These are phyloP conservation scores for Gallinago jamesoni DNA, from an alignment of 2,113 vertebrate genomes.

Conservation along the genomic window DNA sequence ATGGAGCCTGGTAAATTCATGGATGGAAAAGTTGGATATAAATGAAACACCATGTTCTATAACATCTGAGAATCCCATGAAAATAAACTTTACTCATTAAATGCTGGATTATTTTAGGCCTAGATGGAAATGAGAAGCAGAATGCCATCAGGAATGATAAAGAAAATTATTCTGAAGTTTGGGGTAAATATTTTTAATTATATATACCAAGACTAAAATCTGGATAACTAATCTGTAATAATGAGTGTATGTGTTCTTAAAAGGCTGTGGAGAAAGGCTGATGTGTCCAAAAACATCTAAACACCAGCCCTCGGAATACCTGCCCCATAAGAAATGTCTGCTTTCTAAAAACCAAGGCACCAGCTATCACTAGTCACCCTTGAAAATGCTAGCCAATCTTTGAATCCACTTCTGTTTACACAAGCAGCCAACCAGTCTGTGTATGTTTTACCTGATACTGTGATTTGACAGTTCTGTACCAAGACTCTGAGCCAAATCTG, in stretches of 20 bases:
- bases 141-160: not conserved
- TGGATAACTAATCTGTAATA: not conserved
- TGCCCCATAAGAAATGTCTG: not conserved
- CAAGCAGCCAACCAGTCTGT: not conserved
- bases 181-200: not conserved
- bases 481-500: not conserved
- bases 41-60: not conserved
- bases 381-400: not conserved
- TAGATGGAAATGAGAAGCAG: not conserved
- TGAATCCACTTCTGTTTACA: not conserved
- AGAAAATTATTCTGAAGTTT: not conserved
- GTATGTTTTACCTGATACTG: not conserved
- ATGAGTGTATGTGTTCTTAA: not conserved
- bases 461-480: not conserved
- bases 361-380: not conserved
- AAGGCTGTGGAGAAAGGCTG: not conserved
- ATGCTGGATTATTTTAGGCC: not conserved
- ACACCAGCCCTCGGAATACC: not conserved
- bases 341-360: not conserved
- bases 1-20: not conserved
- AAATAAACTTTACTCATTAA: not conserved
- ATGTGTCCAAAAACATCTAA: not conserved
- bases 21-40: not conserved
- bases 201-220: not conserved
- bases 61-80: not conserved